These are phyloP conservation scores for Trisateles emortualis DNA, from an alignment of 2,888 invertebrate species.

Conservation along the genomic window DNA sequence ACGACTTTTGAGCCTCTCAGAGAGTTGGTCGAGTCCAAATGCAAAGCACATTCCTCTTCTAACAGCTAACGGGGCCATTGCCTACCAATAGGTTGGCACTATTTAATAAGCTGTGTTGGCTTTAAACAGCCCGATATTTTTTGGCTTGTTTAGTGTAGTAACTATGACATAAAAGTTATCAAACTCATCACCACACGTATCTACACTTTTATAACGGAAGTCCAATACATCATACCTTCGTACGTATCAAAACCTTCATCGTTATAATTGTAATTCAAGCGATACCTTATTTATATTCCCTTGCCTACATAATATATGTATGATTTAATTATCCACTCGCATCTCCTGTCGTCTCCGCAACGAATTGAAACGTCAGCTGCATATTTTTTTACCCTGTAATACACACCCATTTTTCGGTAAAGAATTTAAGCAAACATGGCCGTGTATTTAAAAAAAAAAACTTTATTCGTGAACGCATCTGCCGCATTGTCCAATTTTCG, in stretches of 20 bases:
- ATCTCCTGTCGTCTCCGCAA: constrained; percentile 72
- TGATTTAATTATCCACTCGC: constrained; percentile 62
- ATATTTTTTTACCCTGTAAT: constrained; percentile 52
- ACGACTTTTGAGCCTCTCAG: too few relatives aligned
- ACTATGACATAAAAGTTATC: constrained; percentile 29
- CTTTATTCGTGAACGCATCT: constrained; percentile 75
- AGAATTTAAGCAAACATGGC: constrained; percentile 83
- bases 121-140: too few relatives aligned
- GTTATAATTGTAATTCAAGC: constrained; percentile 56
- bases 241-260: constrained; percentile 54
- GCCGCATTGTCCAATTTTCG: constrained; percentile 82
- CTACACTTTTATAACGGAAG: constrained; percentile 54
- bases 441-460: constrained; percentile 61
- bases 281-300: constrained; percentile 59
- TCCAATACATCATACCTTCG: constrained; percentile 65
- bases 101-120: too few relatives aligned
- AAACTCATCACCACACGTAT: constrained; percentile 34
- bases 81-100: too few relatives aligned
- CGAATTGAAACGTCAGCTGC: constrained; percentile 79
- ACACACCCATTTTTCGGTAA: constrained; percentile 69
- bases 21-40: too few relatives aligned
- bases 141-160: too few relatives aligned
- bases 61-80: too few relatives aligned
- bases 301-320: constrained; percentile 55
- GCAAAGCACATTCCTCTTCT: too few relatives aligned